A percentile compares a stretch with the other conserved stretches of the same genome.
Evolutionary conservation across 2,888 invertebrate species (phyloP).

Genomic region (Prostheceraeus crozeri): DNA sequence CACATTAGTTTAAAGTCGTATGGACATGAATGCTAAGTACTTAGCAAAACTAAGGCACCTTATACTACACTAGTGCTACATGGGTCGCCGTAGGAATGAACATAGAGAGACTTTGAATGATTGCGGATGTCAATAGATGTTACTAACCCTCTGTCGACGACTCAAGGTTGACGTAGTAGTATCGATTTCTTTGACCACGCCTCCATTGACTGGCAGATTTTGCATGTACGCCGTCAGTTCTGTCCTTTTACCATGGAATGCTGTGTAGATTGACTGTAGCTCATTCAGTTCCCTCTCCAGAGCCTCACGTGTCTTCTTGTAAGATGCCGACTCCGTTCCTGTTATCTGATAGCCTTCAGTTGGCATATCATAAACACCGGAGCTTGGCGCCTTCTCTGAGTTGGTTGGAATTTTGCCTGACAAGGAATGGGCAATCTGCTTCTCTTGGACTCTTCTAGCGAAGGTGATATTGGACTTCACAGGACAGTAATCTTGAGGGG

Average conservation of each 20-base stretch:
- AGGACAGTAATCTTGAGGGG: constrained; percentile 50
- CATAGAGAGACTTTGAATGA: too few relatives aligned
- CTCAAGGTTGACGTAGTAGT: too few relatives aligned
- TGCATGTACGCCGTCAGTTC: constrained; percentile 21
- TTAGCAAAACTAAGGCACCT: too few relatives aligned
- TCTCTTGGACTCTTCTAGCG: constrained; percentile 52
- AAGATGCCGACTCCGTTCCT: background rate
- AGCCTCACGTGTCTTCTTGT: constrained; percentile 3
- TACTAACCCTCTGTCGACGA: too few relatives aligned
- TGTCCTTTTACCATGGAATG: background rate
- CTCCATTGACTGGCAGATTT: too few relatives aligned
- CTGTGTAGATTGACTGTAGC: constrained; percentile 11
- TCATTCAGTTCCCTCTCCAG: constrained; percentile 18
- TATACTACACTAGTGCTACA: too few relatives aligned
- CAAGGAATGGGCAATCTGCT: background rate
- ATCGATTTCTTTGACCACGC: too few relatives aligned
- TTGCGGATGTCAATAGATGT: too few relatives aligned
- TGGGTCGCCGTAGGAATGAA: too few relatives aligned
- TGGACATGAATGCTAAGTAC: too few relatives aligned
- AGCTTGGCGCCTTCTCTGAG: background rate
- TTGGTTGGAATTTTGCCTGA: too few relatives aligned
- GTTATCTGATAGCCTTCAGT: background rate
- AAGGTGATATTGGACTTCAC: constrained; percentile 56
- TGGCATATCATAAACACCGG: background rate
- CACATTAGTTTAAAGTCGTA: too few relatives aligned